Evolutionary conservation across 2,113 vertebrate species (phyloP), one percentile per base, ranked within the genome.

Genomic region (Leiothrix lutea): DNA sequence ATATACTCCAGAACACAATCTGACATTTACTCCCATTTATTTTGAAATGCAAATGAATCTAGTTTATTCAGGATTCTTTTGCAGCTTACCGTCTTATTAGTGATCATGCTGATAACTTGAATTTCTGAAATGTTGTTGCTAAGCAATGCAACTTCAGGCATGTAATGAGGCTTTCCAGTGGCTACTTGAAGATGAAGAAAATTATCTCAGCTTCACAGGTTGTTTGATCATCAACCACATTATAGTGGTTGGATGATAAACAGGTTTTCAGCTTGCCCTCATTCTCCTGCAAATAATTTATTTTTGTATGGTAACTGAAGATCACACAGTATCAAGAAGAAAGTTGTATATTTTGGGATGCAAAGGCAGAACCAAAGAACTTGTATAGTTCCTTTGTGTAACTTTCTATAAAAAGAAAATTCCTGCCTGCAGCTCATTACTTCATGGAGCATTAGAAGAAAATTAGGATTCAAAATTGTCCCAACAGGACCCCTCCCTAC

Each of bases 121-220:
- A 95, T 95, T 97, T 97, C 92, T 98, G 77, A 97, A 97, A 97
- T 91, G 77, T 75, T 96, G 90, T 97, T 98, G 96, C 95, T 97
- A 97, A 97, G 97, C 91, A 96, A 89, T 97, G 80, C 91, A 97
- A 95, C 96, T 97, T 97, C 95, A 97, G 96, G 96, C 96, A 96
- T 97, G 95, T 96, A 97, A 97, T 94, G 95, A 97, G 95, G 86
- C 92, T 96, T 97, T 97, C 92, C 66, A 88, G 54, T 94, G 96
- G 94, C 96, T 94, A 97, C 96, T 96, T 96, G 92, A 96, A 95
- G 85, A 90, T 90, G 96, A 96, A 94, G 85, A 90, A 72, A 93
- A 93, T 84, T 93, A 83, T 96, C 79, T 94, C 70, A 87, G 91
- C 73, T 96, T 98, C 97, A 92, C 93, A 94, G 83, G 80, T 96